Conservation (phyloP, 1,140 invertebrate genomes). For the Zaprionus camerounensis region DNA sequence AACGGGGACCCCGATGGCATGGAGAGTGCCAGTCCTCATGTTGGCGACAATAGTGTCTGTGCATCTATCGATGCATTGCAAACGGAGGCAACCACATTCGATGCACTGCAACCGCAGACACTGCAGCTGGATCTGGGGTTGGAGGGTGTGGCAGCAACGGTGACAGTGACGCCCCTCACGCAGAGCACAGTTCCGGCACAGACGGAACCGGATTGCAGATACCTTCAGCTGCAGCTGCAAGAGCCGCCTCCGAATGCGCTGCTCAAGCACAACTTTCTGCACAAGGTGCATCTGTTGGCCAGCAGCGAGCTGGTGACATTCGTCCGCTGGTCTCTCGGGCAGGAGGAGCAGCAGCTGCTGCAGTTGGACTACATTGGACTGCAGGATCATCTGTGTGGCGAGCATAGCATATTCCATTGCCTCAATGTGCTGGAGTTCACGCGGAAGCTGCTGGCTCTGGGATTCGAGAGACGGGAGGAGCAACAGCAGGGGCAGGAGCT, state of each 20-base stretch:
- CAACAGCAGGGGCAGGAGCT: neutral
- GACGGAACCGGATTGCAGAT: neutral
- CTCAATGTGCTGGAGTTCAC: slow-evolving; percentile 40
- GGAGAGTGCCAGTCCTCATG: neutral
- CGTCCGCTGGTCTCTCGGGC: slow-evolving; percentile 34
- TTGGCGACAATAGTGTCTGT: too few species aligned
- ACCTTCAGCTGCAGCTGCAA: neutral
- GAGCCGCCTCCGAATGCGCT: slow-evolving; percentile 7
- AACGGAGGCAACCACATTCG: neutral
- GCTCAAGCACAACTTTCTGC: slow-evolving; percentile 18
- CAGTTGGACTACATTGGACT: slow-evolving; percentile 42
- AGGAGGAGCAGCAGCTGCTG: slow-evolving; percentile 37
- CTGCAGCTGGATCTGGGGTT: neutral
- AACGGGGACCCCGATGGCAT: neutral
- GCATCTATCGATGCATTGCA: neutral
- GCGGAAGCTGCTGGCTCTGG: slow-evolving; percentile 6
- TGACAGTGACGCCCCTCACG: neutral
- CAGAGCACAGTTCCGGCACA: neutral
- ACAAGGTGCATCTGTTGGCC: slow-evolving; percentile 48
- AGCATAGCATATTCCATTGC: slow-evolving; percentile 32
- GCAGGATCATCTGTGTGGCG: slow-evolving; percentile 47
- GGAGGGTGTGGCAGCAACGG: neutral
- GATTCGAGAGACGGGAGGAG: slow-evolving; percentile 28
- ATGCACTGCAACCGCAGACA: neutral
- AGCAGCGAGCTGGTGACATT: neutral